Percentiles rank a stretch among this genome's conserved stretches.
phyloP scores from a whole-genome alignment of 2,797 vertebrate species.

The Hypotaenidia okinawae region DNA sequence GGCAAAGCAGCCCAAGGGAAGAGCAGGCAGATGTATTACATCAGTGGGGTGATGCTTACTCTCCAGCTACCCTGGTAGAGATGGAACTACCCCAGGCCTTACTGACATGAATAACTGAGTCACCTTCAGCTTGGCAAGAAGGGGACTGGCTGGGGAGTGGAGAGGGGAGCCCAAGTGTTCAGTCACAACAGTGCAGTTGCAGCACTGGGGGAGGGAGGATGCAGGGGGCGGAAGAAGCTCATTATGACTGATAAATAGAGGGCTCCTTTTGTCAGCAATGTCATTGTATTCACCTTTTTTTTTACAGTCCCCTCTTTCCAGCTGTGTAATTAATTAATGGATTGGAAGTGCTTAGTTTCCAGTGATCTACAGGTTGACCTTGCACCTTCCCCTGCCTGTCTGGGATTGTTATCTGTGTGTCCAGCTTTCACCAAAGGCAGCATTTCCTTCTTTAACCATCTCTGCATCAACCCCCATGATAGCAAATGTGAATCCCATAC shows the following conservation, averaged over 20 bases:
- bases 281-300: slow-evolving; percentile 69
- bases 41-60: background rate
- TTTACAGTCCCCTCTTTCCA: slow-evolving; percentile 68
- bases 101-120: slow-evolving; percentile 3
- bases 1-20: background rate
- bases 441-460: background rate
- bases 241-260: slow-evolving; percentile 75
- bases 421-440: background rate
- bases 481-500: background rate
- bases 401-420: background rate
- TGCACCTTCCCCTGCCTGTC: slow-evolving; percentile 44
- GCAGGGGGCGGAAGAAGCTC: slow-evolving; percentile 43
- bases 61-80: background rate
- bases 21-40: background rate
- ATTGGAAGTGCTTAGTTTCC: slow-evolving; percentile 63
- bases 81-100: background rate
- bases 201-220: slow-evolving; percentile 61
- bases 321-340: slow-evolving; percentile 75
- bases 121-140: slow-evolving; percentile 46
- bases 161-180: slow-evolving; percentile 45
- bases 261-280: slow-evolving; percentile 66
- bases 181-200: slow-evolving; percentile 62
- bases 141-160: background rate
- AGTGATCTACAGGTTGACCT: slow-evolving; percentile 69
- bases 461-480: background rate